These are phyloP conservation scores for Mythimna pallens DNA, from an alignment of 2,888 invertebrate genomes.

Conservation along the genomic window DNA sequence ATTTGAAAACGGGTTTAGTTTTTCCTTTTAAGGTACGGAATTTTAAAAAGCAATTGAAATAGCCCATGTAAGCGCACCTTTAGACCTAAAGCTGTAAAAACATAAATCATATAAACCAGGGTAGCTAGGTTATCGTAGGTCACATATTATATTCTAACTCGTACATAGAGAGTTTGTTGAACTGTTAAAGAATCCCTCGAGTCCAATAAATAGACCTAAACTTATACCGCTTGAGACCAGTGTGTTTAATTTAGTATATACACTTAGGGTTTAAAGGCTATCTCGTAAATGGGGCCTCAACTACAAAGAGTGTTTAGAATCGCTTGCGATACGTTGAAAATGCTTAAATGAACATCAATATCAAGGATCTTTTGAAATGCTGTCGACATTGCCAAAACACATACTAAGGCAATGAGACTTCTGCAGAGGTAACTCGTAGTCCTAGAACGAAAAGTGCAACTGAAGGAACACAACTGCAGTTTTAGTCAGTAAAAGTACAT, in stretches of 20 bases:
- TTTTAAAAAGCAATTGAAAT: no score
- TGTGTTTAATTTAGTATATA: conserved; percentile 29
- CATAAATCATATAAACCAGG: conserved; percentile 35
- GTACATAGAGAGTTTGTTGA: conserved; percentile 10
- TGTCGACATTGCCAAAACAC: no score
- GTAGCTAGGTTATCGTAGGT: background rate
- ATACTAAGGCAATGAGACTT: no score
- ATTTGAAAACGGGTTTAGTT: no score
- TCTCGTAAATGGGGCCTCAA: background rate
- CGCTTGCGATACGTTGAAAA: background rate
- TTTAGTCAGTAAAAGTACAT: no score
- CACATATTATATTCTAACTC: conserved; percentile 19
- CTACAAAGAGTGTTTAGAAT: background rate
- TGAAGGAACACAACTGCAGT: no score
- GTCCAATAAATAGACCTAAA: conserved; percentile 25
- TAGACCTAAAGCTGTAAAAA: background rate
- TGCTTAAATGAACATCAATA: background rate
- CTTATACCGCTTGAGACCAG: conserved; percentile 1
- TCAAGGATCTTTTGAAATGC: background rate
- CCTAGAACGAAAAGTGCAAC: no score
- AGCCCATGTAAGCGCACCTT: background rate
- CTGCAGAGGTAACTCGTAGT: background rate
- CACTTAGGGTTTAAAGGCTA: conserved; percentile 1
- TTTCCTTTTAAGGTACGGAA: no score
- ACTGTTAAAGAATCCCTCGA: conserved; percentile 8